A percentile compares a stretch with the other conserved stretches of the same genome.
Conservation (phyloP, 2,797 vertebrate species). For the Trichosurus vulpecula region DNA sequence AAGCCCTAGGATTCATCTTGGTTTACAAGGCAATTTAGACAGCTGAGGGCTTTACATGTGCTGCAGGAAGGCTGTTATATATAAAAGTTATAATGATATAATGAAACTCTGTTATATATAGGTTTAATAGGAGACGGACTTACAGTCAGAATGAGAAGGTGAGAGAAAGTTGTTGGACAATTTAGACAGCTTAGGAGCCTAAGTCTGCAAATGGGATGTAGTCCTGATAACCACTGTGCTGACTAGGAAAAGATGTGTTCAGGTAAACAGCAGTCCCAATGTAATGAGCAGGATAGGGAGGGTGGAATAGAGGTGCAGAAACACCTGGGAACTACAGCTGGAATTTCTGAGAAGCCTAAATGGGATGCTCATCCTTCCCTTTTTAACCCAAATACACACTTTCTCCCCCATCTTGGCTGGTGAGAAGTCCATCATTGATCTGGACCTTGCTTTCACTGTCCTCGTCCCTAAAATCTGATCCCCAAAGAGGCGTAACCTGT, state of each 20-base stretch:
- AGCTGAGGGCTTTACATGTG: not conserved
- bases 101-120: not conserved
- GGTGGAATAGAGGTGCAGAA: not conserved
- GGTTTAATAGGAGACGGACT: not conserved
- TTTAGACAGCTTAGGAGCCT: not conserved
- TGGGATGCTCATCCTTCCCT: not conserved
- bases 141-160: not conserved
- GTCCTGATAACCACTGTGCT: not conserved
- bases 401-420: not conserved
- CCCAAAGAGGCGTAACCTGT: not conserved
- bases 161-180: not conserved
- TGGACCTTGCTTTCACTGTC: not conserved
- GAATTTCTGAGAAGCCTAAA: not conserved
- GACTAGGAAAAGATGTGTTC: not conserved
- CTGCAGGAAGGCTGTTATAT: not conserved
- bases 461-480: not conserved
- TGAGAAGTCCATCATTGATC: not conserved
- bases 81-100: not conserved
- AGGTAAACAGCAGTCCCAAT: not conserved
- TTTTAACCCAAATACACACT: not conserved
- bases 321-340: not conserved
- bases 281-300: not conserved
- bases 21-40: slow-evolving; percentile 2
- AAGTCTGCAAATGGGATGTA: not conserved
- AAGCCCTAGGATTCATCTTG: not conserved